Evolutionary conservation across 2,888 invertebrate genomes (phyloP).

Genomic region (Trissoscelio sp.): DNA sequence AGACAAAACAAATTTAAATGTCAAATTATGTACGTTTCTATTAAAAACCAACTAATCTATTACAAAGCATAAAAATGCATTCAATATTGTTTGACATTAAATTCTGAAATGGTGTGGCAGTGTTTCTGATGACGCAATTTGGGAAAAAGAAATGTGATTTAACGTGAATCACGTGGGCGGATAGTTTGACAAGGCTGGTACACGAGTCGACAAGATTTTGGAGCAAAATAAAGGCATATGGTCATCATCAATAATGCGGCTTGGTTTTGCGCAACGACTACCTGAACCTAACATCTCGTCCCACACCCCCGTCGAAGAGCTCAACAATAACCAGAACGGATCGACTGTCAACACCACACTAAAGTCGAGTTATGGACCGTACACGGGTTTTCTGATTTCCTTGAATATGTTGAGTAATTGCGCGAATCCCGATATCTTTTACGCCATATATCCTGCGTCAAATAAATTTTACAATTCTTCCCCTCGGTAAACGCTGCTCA

Average conservation of each 20-base stretch:
- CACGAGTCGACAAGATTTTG: conserved; percentile 44
- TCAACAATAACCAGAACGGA: conserved; percentile 66
- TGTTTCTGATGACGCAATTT: conserved; percentile 43
- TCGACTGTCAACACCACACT: conserved; percentile 65
- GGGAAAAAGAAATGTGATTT: conserved; percentile 46
- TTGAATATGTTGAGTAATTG: conserved; percentile 65
- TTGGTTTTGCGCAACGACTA: conserved; percentile 58
- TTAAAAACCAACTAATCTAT: too few relatives aligned
- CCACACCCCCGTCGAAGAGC: conserved; percentile 38
- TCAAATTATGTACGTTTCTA: too few relatives aligned
- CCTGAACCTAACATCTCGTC: conserved; percentile 49
- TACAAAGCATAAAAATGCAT: too few relatives aligned
- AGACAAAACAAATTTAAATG: too few relatives aligned
- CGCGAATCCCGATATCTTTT: conserved; percentile 42
- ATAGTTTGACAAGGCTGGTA: conserved; percentile 41
- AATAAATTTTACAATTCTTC: conserved; percentile 49
- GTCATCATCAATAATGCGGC: conserved; percentile 59
- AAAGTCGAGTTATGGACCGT: conserved; percentile 58
- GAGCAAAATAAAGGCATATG: conserved; percentile 60
- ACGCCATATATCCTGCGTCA: conserved; percentile 33
- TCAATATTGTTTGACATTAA: too few relatives aligned
- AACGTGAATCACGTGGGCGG: conserved; percentile 28
- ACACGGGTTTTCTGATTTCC: conserved; percentile 60
- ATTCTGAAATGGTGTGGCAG: conserved; percentile 2
- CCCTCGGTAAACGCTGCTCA: conserved; percentile 11